phyloP scores from a whole-genome alignment of 2,113 vertebrate species.

The Syrrhaptes paradoxus region DNA sequence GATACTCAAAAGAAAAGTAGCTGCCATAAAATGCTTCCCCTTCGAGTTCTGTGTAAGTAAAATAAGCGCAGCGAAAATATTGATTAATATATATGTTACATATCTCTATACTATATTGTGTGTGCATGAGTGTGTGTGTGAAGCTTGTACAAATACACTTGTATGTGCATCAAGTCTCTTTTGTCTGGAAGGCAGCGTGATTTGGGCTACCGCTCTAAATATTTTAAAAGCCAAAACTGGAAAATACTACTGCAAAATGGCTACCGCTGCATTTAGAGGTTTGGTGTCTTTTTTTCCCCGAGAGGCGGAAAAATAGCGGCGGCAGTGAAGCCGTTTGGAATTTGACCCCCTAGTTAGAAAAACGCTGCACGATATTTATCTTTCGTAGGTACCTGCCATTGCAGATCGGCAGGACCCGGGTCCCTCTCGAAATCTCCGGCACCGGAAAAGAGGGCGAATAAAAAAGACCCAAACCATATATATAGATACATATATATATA shows the following conservation, averaged over 20 bases:
- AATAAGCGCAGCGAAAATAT: background rate
- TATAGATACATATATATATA: background rate
- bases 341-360: conserved; percentile 52
- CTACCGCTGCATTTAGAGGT: conserved; percentile 14
- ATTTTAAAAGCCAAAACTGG: background rate
- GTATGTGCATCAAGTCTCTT: background rate
- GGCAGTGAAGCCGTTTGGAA: conserved; percentile 42
- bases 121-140: background rate
- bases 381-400: conserved; percentile 66
- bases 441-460: background rate
- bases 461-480: too few relatives aligned
- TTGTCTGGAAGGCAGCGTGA: background rate
- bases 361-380: conserved; percentile 53
- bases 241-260: conserved; percentile 30
- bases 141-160: conserved; percentile 21
- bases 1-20: background rate
- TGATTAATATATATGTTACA: background rate
- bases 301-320: conserved; percentile 33
- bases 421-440: background rate
- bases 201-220: background rate
- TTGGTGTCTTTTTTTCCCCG: background rate
- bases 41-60: background rate
- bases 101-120: background rate
- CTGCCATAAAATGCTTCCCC: conserved; percentile 34
- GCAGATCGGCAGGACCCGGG: conserved; percentile 34